Percentiles rank a stretch among this genome's conserved stretches.
These are phyloP conservation scores for Colossoma macropomum DNA, from an alignment of 2,113 vertebrate species.

Conservation along the genomic window DNA sequence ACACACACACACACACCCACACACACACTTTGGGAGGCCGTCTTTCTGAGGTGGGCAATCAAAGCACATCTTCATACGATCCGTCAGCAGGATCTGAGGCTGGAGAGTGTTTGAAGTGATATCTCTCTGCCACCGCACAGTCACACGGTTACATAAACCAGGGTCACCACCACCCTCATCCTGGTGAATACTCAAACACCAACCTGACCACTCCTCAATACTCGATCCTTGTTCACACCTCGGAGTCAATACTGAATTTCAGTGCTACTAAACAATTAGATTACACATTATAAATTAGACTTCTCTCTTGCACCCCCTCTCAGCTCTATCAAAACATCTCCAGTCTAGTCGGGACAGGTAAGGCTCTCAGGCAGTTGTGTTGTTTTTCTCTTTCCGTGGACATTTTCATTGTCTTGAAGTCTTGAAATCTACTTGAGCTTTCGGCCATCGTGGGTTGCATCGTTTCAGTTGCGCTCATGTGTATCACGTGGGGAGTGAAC, in stretches of 20 bases:
- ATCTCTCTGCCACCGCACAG: constrained; percentile 67
- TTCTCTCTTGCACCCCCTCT: neutral
- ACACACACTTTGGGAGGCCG: neutral
- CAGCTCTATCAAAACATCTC: neutral
- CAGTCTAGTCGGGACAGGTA: neutral
- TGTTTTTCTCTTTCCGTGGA: neutral
- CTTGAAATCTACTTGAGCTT: neutral
- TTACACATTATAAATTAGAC: constrained; percentile 7
- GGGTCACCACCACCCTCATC: neutral
- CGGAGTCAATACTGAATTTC: constrained; percentile 9
- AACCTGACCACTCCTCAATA: neutral
- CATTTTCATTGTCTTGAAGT: neutral
- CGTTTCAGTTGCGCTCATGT: constrained; percentile 4
- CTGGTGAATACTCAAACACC: neutral
- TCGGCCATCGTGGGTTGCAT: neutral
- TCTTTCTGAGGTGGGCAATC: constrained; percentile 73
- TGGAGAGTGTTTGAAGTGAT: constrained; percentile 75
- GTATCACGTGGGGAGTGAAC: neutral
- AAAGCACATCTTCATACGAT: constrained; percentile 72
- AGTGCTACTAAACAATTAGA: constrained; percentile 9
- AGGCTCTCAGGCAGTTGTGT: neutral
- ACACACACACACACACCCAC: neutral
- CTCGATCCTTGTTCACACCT: constrained; percentile 7
- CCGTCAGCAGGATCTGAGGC: constrained; percentile 66
- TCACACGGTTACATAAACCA: constrained; percentile 57